Evolutionary conservation across 2,113 vertebrate species (phyloP).

Genomic region (Euleptes europaea): DNA sequence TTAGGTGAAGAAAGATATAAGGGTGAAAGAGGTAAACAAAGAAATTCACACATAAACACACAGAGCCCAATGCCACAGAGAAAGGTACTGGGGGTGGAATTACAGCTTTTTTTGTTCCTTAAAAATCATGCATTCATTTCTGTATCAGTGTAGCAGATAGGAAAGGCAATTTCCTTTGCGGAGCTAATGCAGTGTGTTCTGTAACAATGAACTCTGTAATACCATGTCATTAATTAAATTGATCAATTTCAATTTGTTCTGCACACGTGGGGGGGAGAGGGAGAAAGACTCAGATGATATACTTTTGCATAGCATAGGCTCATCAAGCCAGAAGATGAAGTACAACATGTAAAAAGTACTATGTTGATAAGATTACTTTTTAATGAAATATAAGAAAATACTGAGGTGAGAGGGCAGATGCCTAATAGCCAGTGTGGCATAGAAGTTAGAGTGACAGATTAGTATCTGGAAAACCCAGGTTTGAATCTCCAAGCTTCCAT

Average conservation of each 20-base stretch:
- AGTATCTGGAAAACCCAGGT: too few relatives aligned
- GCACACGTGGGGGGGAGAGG: neutral
- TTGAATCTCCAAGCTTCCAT: too few relatives aligned
- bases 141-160: slow-evolving; percentile 4
- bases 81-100: neutral
- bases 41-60: neutral
- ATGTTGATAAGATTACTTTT: neutral
- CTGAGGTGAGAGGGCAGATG: neutral
- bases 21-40: neutral
- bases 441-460: too few relatives aligned
- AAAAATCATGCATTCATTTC: neutral
- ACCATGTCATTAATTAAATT: slow-evolving; percentile 25
- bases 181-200: slow-evolving; percentile 39
- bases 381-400: neutral
- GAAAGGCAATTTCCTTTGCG: slow-evolving; percentile 31
- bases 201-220: slow-evolving; percentile 17
- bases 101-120: slow-evolving; percentile 9
- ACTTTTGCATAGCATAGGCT: neutral
- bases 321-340: neutral
- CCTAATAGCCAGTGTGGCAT: neutral
- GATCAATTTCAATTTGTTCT: slow-evolving; percentile 43
- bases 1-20: neutral
- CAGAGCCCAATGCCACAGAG: too few relatives aligned
- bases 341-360: neutral
- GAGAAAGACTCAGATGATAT: neutral